Evolutionary conservation across 2,888 invertebrate genomes (phyloP).

Genomic region (Octodonta nipae): DNA sequence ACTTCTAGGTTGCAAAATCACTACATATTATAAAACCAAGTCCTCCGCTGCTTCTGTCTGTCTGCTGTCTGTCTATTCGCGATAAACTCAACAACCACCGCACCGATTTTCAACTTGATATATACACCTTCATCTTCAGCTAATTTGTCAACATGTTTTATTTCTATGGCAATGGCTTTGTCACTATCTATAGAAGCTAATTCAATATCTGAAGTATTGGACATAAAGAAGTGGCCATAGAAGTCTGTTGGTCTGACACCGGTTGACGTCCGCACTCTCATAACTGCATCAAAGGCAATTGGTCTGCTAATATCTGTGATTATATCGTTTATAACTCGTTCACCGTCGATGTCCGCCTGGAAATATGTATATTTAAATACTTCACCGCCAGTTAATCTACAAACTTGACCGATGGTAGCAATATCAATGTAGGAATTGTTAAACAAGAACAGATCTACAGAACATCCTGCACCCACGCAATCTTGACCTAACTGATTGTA

Average conservation of each 20-base stretch:
- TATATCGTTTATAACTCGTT: slow-evolving; percentile 73
- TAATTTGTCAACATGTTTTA: slow-evolving; percentile 97
- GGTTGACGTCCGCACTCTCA: slow-evolving; percentile 90
- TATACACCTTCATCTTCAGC: slow-evolving; percentile 87
- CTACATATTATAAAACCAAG: no score
- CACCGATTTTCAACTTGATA: slow-evolving; percentile 79
- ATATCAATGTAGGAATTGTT: slow-evolving; percentile 93
- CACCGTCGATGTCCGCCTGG: slow-evolving; percentile 87
- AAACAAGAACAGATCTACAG: slow-evolving; percentile 89
- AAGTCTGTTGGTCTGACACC: slow-evolving; percentile 95
- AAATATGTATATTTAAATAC: slow-evolving; percentile 96
- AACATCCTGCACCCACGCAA: slow-evolving; percentile 83
- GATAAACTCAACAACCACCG: no score
- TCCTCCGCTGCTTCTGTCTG: slow-evolving; percentile 79
- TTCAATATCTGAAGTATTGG: slow-evolving; percentile 96
- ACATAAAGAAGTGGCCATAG: slow-evolving; percentile 94
- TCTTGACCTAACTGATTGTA: slow-evolving; percentile 92
- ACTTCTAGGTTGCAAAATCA: no score
- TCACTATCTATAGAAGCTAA: slow-evolving; percentile 72
- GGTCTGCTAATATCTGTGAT: slow-evolving; percentile 65
- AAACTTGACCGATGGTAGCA: slow-evolving; percentile 87
- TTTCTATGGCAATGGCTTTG: slow-evolving; percentile 79
- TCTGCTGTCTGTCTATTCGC: no score
- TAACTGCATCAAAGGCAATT: slow-evolving; percentile 89
- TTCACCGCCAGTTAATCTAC: slow-evolving; percentile 87